Conservation (phyloP, 1,140 invertebrate species). For the Apis florea region DNA sequence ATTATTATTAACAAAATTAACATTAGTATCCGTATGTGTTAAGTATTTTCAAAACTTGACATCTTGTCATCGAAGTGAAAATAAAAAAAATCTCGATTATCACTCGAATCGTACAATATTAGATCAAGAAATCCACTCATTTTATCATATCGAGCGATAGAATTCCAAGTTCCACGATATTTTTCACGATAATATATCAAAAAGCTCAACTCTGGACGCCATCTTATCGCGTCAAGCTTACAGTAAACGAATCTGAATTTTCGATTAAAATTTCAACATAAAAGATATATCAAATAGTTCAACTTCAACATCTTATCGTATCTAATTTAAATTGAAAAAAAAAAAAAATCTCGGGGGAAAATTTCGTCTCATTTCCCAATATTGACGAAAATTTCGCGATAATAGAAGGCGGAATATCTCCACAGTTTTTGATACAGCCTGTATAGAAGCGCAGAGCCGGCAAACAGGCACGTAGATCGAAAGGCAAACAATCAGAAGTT, state of each 20-base stretch:
- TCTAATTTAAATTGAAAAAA: neutral
- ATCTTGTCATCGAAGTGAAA: neutral
- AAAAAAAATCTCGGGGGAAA: neutral
- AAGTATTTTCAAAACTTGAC: no score
- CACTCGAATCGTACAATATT: neutral
- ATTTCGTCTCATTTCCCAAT: no score
- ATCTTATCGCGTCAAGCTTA: neutral
- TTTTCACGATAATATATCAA: neutral
- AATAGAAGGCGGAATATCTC: neutral
- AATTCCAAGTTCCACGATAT: no score
- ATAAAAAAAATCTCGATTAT: neutral
- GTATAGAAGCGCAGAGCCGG: neutral
- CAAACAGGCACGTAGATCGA: neutral
- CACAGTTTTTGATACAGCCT: constrained; percentile 1
- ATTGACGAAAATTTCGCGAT: neutral
- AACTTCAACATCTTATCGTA: neutral
- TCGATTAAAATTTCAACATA: neutral
- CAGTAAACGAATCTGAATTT: neutral
- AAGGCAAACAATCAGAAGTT: constrained; percentile 51
- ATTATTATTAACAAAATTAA: no score
- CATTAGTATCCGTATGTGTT: no score
- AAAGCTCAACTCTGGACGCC: neutral
- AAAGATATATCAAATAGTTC: no score
- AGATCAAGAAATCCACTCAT: neutral
- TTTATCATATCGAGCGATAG: neutral